Conservation (phyloP, 1,140 invertebrate genomes). For the Lepeophtheirus salmonis region DNA sequence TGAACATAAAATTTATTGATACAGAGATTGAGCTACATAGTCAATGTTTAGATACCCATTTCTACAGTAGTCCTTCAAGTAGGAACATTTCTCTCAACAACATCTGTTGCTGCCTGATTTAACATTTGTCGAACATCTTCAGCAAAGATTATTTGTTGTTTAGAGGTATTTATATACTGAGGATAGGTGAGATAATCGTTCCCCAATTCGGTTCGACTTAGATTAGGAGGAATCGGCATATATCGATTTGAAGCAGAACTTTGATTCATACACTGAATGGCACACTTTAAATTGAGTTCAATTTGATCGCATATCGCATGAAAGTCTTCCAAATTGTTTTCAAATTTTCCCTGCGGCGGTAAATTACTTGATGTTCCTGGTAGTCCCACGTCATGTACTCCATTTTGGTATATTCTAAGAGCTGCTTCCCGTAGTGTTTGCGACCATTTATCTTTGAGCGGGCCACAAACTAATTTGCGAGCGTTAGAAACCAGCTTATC, state of each 20-base stretch:
- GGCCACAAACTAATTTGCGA: not conserved
- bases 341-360: not conserved
- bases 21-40: too few species aligned
- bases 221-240: not conserved
- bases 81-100: not conserved
- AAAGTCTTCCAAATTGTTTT: conserved; percentile 5
- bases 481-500: not conserved
- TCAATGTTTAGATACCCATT: too few species aligned
- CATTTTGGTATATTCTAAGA: not conserved
- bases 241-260: not conserved
- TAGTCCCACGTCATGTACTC: not conserved
- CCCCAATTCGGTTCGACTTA: not conserved
- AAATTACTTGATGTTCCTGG: not conserved
- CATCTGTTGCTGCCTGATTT: not conserved
- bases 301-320: conserved; percentile 5
- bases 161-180: not conserved
- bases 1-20: too few species aligned
- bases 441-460: conserved; percentile 1
- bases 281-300: conserved; percentile 1
- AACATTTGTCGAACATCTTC: conserved; percentile 4
- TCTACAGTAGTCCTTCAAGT: too few species aligned
- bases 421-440: not conserved
- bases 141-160: conserved; percentile 1
- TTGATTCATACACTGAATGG: not conserved
- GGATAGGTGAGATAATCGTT: conserved; percentile 1